Percentiles rank a stretch among this genome's conserved stretches.
phyloP scores from a whole-genome alignment of 1,140 invertebrate genomes.

The Ruditapes philippinarum region DNA sequence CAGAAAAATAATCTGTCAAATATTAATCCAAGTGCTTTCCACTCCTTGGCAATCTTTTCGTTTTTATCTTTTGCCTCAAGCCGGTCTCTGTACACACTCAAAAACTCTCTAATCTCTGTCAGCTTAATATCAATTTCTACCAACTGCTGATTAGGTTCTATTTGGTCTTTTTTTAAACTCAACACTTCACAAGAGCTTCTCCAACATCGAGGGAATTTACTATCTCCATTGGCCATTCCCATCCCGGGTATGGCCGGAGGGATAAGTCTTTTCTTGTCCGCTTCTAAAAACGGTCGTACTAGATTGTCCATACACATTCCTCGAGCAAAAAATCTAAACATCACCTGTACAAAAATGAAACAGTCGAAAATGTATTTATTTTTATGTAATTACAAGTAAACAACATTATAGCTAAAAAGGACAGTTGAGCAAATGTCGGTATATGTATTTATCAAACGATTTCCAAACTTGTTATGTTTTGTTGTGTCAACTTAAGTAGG shows the following conservation, averaged over 20 bases:
- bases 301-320: slow-evolving; percentile 84
- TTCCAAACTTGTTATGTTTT: no score
- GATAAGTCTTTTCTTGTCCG: slow-evolving; percentile 67
- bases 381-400: no score
- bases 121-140: slow-evolving; percentile 84
- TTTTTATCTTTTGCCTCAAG: slow-evolving; percentile 84
- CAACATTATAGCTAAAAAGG: no score
- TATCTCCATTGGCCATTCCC: slow-evolving; percentile 77
- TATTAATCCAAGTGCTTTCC: slow-evolving; percentile 86
- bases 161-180: slow-evolving; percentile 61
- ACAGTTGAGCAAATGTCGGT: no score
- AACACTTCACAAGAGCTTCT: slow-evolving; percentile 74
- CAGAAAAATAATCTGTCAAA: slow-evolving; percentile 87
- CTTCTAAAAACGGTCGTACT: slow-evolving; percentile 77
- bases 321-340: slow-evolving; percentile 83
- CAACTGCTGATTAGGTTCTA: slow-evolving; percentile 73
- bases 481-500: no score
- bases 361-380: no score
- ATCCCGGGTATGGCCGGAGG: slow-evolving; percentile 72
- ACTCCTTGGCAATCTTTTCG: slow-evolving; percentile 84
- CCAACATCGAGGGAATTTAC: slow-evolving; percentile 72
- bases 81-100: slow-evolving; percentile 81
- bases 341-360: no score
- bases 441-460: no score
- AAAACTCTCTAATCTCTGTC: slow-evolving; percentile 83